Evolutionary conservation across 2,113 vertebrate species (phyloP).

Genomic region (Zingel zingel): DNA sequence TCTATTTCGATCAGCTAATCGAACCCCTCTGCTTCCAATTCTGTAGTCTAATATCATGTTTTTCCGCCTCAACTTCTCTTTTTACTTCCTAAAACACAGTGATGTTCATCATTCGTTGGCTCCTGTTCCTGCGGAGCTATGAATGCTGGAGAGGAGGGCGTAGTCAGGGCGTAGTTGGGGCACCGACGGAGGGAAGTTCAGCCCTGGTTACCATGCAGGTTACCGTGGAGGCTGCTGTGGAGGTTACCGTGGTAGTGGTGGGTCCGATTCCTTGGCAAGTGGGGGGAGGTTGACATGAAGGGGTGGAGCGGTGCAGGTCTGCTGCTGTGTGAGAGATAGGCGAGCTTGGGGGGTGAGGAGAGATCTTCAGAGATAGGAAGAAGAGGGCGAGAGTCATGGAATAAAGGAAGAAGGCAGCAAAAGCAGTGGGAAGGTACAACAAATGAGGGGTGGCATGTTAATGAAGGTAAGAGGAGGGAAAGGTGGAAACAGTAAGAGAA

Average conservation of each 20-base stretch:
- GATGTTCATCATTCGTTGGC: not conserved
- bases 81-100: not conserved
- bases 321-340: slow-evolving; percentile 50
- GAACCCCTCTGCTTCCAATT: not conserved
- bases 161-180: slow-evolving; percentile 18
- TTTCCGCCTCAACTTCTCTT: not conserved
- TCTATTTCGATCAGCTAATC: not conserved
- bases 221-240: slow-evolving; percentile 1
- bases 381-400: slow-evolving; percentile 1
- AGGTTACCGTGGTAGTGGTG: not conserved
- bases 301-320: slow-evolving; percentile 55
- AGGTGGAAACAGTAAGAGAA: not conserved
- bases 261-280: not conserved
- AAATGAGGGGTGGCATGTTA: not conserved
- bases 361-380: slow-evolving; percentile 58
- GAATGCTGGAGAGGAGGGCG: slow-evolving; percentile 24
- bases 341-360: slow-evolving; percentile 55
- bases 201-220: not conserved
- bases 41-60: not conserved
- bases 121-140: slow-evolving; percentile 15
- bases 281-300: slow-evolving; percentile 11
- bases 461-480: not conserved
- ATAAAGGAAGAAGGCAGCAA: not conserved
- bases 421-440: not conserved
- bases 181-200: slow-evolving; percentile 44